Evolutionary conservation across 2,888 invertebrate species (phyloP), one percentile per base, ranked within the genome.

Genomic region (Escarpia spicata): DNA sequence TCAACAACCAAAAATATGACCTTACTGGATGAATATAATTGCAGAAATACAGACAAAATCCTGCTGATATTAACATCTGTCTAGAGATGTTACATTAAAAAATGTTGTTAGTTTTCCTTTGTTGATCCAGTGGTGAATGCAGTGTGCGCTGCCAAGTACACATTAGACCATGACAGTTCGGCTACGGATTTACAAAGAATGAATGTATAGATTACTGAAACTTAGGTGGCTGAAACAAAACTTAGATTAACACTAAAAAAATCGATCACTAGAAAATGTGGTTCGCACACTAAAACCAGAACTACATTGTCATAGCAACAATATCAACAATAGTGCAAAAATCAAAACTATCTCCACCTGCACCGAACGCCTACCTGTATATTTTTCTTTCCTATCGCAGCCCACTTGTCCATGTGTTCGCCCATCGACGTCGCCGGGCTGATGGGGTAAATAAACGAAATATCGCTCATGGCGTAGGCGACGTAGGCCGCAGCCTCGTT

Each of bases 351-450:
- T 6, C 12, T 91, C 52, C 12, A 52, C 15, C 8, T 9, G 15
- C 52, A 52, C 52, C 52, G 52, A 52, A 91, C 37, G 26, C 44
- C 92, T 12, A 93, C 93, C 26, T 94, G 92, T 91, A 94, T 93
- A 90, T 94, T 94, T 93, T 94, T 94, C 93, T 92, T 90, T 6
- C 93, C 93, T 43, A 43, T 6, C 10, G 93, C 92, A 2, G 94
- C 93, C 94, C 94, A 94, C 91, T 93, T 93, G 92, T 94, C 94
- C 94, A 94, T 94, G 92, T 93, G 93, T 52, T 94, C 94, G 26
- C 94, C 94, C 94, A 94, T 94, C n/a, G 94, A 94, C 10, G 94
- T 94, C 60, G 94, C 94, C 26, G 94, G 94, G 37, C 93, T 93
- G 92, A 94, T 94, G 43, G 94, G 94, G 92, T 94, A 94, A 92